Evolutionary conservation across 1,140 invertebrate species (phyloP).

Genomic region (Philopotamus ludificatus): DNA sequence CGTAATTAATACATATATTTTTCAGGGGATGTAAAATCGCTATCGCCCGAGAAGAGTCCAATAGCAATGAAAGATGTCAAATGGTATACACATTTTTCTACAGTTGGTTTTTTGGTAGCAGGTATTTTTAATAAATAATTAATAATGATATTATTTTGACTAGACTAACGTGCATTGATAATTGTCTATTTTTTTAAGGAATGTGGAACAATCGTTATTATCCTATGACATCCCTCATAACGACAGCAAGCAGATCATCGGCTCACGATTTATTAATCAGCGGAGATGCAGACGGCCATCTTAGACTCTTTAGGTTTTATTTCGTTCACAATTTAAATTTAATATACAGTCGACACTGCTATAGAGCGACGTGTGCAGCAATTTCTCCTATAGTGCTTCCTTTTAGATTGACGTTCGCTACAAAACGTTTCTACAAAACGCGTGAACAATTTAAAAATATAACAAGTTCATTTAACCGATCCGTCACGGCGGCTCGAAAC

Average conservation of each 20-base stretch:
- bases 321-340: slow-evolving; percentile 1
- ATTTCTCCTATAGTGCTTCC: too few relatives aligned
- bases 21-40: slow-evolving; percentile 80
- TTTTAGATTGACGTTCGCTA: too few relatives aligned
- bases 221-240: slow-evolving; percentile 73
- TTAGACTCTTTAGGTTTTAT: slow-evolving; percentile 77
- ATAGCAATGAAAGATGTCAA: slow-evolving; percentile 86
- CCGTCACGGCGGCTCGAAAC: too few relatives aligned
- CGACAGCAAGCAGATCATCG: slow-evolving; percentile 76
- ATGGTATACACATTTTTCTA: slow-evolving; percentile 83
- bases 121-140: slow-evolving; percentile 56
- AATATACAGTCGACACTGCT: not conserved
- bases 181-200: slow-evolving; percentile 53
- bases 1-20: slow-evolving; percentile 39
- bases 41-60: slow-evolving; percentile 80
- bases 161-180: not conserved
- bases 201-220: slow-evolving; percentile 90
- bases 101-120: slow-evolving; percentile 79
- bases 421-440: too few relatives aligned
- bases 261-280: slow-evolving; percentile 80
- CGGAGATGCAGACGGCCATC: slow-evolving; percentile 88
- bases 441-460: too few relatives aligned
- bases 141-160: not conserved
- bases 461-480: too few relatives aligned
- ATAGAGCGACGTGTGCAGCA: too few relatives aligned